Conservation (phyloP, 2,888 invertebrate genomes). For the Neoascia interrupta region DNA sequence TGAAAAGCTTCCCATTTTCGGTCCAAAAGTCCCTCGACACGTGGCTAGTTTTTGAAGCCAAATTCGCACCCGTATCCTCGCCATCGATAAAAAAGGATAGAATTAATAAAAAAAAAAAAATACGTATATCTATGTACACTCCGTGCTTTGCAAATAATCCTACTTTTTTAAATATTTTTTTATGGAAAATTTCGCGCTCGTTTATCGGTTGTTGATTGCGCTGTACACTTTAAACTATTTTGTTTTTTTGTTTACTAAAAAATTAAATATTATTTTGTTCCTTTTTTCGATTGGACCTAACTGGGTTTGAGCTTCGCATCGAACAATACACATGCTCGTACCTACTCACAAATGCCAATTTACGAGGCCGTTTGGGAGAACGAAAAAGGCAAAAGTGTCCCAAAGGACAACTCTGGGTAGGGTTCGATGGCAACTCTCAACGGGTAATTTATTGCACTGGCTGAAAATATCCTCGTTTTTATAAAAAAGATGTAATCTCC, state of each 20-base stretch:
- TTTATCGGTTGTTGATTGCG: constrained; percentile 61
- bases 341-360: constrained; percentile 17
- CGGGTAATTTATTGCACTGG: constrained; percentile 60
- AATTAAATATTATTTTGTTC: constrained; percentile 56
- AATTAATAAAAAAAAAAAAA: constrained; percentile 2
- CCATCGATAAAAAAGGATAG: too few relatives aligned
- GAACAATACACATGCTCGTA: too few relatives aligned
- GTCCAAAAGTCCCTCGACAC: constrained; percentile 1
- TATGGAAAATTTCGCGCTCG: constrained; percentile 29
- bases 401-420: constrained; percentile 25
- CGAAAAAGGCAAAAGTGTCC: constrained; percentile 13
- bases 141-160: constrained; percentile 17
- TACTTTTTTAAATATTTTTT: constrained; percentile 5
- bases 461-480: constrained; percentile 48
- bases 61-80: background rate
- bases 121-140: constrained; percentile 6
- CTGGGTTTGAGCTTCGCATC: background rate
- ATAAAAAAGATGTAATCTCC: constrained; percentile 54
- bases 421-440: constrained; percentile 35
- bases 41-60: constrained; percentile 23
- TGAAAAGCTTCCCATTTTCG: too few relatives aligned
- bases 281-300: too few relatives aligned
- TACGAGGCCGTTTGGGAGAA: constrained; percentile 15
- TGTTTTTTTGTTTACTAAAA: too few relatives aligned
- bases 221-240: constrained; percentile 60